Base-by-base conservation (phyloP, 2,888 invertebrate genomes). In the Andrena camellia region DNA sequence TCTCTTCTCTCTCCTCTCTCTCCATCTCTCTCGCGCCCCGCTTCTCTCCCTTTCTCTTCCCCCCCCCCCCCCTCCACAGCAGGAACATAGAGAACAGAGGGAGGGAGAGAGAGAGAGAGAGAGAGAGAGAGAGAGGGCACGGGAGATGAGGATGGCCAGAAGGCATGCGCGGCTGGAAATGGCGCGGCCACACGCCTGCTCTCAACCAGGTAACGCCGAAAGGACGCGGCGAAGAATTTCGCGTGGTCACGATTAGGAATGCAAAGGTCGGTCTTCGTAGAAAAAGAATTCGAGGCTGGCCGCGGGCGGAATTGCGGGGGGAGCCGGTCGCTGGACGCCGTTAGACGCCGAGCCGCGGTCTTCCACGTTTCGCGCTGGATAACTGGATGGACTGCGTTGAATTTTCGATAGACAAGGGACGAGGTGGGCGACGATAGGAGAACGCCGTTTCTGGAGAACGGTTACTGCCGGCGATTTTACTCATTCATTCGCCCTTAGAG, bases 81-180 rank as follows among this genome's bases (percentile, higher is more conserved):
- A 48, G n/a, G 29, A 31, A 59, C 31, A 59, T 31, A n/a, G 23
- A 59, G 67, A 59, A n/a, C 6, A 31, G 68, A 60, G 42, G 57
- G 63, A 35, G 42, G 60, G 57, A 59, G 52, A 29, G 71, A 60
- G 48, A 64, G 69, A 2, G 42, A 66, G 57, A 59, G 52, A 29
- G 71, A 60, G 48, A 64, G 69, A 2, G 66, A 57, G 57, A 13
- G 68, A 29, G 42, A 60, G 57, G 52, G 54, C n/a, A 67, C 57
- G 48, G 64, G 70, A 2, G 66, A 63, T 48, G 71, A 54, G 57
- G 78, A 81, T 78, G 79, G 83, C 75, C 84, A 79, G 74, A 81
- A 82, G 85, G 88, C 88, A 88, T 88, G 88, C 88, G 88, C 88
- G 74, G 57, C 79, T 86, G 86, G 86, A 88, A 86, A 88, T 82